Percentiles rank a stretch among this genome's conserved stretches.
phyloP scores from a whole-genome alignment of 2,113 vertebrate genomes.

The Bos taurus region ARS-UCD2.0 NC_037330.1:98475001-98475500 shows the following conservation, averaged over 20 bases:
- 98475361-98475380: neutral
- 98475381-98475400: neutral
- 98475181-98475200: no score
- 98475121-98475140: neutral
- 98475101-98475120: neutral
- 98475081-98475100: neutral
- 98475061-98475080: neutral
- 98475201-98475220: neutral
- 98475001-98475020: neutral
- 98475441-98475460: neutral
- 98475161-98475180: neutral
- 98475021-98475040: neutral
- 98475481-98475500: neutral
- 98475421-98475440: neutral
- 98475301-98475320: neutral
- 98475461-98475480: neutral
- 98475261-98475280: neutral
- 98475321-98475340: neutral
- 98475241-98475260: accelerated
- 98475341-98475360: neutral
- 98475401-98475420: neutral
- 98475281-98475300: neutral
- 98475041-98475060: neutral
- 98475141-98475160: neutral
- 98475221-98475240: neutral